A percentile compares a stretch with the other conserved stretches of the same genome.
Evolutionary conservation across 2,113 vertebrate species (phyloP).

Genomic region (Calidris pygmaea): DNA sequence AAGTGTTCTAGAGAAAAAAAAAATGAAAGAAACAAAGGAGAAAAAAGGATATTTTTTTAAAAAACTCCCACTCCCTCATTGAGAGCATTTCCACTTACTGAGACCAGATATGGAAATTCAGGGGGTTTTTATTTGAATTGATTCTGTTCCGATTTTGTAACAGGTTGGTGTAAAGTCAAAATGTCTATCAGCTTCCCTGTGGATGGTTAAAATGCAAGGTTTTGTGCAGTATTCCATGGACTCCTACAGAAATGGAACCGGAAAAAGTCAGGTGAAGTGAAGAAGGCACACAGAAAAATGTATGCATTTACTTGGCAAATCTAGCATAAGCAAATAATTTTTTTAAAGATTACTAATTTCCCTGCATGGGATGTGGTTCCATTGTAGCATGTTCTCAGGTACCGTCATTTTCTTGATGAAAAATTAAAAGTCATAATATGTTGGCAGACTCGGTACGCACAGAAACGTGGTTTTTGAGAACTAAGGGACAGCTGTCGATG

Average conservation of each 20-base stretch:
- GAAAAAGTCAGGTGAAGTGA: rapidly evolving
- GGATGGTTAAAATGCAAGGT: not conserved
- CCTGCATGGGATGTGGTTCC: not conserved
- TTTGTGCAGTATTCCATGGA: not conserved
- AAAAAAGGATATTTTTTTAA: not conserved
- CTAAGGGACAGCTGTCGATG: not conserved
- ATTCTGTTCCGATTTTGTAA: not conserved
- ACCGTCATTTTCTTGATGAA: not conserved
- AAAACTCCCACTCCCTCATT: rapidly evolving
- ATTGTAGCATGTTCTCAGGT: not conserved
- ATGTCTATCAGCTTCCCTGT: not conserved
- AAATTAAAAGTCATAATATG: not conserved
- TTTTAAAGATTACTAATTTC: not conserved
- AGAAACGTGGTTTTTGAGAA: not conserved
- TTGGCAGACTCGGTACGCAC: not conserved
- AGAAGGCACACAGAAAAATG: not conserved
- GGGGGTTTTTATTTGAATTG: rapidly evolving
- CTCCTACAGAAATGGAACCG: not conserved
- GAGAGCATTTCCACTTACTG: not conserved
- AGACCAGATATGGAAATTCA: not conserved
- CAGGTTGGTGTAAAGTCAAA: not conserved
- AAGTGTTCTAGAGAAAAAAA: not conserved
- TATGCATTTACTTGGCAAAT: not conserved
- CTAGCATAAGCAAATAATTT: not conserved
- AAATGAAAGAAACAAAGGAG: not conserved